These are phyloP conservation scores for Dryobates pubescens DNA, from an alignment of 2,797 vertebrate genomes.

Conservation along the genomic window DNA sequence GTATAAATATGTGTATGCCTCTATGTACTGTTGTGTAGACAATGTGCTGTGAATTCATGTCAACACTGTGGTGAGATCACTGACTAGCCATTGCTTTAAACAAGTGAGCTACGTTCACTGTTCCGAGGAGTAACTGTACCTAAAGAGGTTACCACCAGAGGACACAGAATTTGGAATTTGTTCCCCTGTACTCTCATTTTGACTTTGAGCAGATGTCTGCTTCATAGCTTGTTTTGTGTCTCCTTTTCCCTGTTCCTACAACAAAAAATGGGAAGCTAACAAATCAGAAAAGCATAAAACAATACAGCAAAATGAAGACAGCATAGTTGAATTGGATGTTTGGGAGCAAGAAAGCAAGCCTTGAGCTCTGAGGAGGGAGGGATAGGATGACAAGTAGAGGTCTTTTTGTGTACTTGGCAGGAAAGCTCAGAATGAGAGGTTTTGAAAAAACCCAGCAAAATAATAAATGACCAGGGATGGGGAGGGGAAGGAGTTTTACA, in stretches of 20 bases:
- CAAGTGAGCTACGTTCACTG: not conserved
- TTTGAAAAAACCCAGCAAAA: not conserved
- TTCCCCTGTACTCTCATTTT: not conserved
- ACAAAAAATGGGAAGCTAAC: not conserved
- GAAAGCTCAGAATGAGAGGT: not conserved
- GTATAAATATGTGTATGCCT: not conserved
- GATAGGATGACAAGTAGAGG: not conserved
- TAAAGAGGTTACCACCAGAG: not conserved
- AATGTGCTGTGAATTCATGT: not conserved
- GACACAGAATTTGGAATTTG: not conserved
- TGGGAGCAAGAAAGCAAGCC: not conserved
- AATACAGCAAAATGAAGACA: not conserved
- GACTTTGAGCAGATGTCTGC: not conserved
- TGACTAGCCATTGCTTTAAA: not conserved
- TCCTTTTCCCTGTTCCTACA: not conserved
- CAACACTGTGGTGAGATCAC: not conserved
- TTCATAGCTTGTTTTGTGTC: not conserved
- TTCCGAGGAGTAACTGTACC: not conserved
- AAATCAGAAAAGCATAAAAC: not conserved
- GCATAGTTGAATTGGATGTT: not conserved
- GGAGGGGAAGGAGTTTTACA: not conserved
- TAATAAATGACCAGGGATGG: not conserved
- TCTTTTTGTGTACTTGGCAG: not conserved
- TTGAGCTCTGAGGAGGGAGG: not conserved
- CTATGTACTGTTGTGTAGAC: accelerated